Base-by-base conservation (phyloP, 2,888 invertebrate genomes). In the Tanypteryx hageni region DNA sequence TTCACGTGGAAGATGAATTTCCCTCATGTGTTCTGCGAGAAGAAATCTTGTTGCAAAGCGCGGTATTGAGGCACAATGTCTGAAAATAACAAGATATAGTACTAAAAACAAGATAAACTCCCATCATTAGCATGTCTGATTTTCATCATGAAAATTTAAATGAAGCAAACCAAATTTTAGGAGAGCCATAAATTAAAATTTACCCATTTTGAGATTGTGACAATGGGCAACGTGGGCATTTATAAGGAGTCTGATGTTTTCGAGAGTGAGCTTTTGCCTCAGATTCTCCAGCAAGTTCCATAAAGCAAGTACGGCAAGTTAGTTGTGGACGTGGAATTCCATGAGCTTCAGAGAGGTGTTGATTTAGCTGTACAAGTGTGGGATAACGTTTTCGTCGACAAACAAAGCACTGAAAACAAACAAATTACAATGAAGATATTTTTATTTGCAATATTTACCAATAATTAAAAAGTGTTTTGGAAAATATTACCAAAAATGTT, bases 261-360 rank as follows among this genome's bases (percentile, higher is more conserved):
- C 93, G 83, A 31, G 92, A 93, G 92, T 93, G 93, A 22, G 93
- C 93, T 89, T 93, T 93, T 57, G 92, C 92, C 76, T 93, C 93
- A 14, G 92, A 92, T 13, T 85, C 61, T 27, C 92, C 92, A 27
- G 92, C 85, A 61, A 93, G 92, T 85, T 93, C 93, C 93, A 93
- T 93, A 92, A 93, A 93, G 59, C 93, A 93, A 31, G 93, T 92
- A 68, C 93, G 92, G 84, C 93, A 93, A 27, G 93, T 93, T 44
- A 92, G 22, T 27, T 93, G 93, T n/a, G 93, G 93, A 92, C 58
- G 93, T 58, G 93, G 92, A 64, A 93, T 93, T 5, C 93, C 93
- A 92, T 93, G 93, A 57, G 68, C 85, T 31, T 61, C 58, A 18
- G 92, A 92, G 14, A 93, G 92, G 27, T 93, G 93, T 10, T 44